Evolutionary conservation across 2,888 invertebrate species (phyloP).

Genomic region (Hyalella azteca): DNA sequence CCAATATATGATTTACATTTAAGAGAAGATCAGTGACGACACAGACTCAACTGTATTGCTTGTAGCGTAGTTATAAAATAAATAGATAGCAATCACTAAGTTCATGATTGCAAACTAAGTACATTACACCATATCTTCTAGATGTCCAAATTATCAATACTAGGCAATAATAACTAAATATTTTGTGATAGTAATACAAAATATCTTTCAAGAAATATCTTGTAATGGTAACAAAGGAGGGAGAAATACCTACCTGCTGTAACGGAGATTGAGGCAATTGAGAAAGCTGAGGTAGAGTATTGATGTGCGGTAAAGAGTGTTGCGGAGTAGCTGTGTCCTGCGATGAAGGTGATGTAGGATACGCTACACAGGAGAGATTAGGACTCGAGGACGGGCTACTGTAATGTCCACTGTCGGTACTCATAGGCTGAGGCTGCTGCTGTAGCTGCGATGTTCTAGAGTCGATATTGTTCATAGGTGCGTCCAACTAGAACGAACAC

Average conservation of each 20-base stretch:
- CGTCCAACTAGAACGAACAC: not conserved
- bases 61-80: no score
- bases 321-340: not conserved
- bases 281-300: not conserved
- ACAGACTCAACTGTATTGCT: no score
- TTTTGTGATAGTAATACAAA: no score
- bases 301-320: slow-evolving; percentile 15
- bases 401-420: slow-evolving; percentile 8
- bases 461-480: not conserved
- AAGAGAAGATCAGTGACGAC: no score
- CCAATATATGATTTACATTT: no score
- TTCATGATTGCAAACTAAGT: no score
- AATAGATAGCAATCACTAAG: no score
- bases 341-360: not conserved
- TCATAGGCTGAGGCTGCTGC: slow-evolving; percentile 4
- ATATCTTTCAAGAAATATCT: no score
- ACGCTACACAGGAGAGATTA: not conserved
- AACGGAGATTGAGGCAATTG: not conserved
- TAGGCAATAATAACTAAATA: no score
- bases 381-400: slow-evolving; percentile 11
- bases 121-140: no score
- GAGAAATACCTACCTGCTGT: slow-evolving; percentile 18
- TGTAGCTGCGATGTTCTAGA: slow-evolving; percentile 2
- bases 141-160: no score
- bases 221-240: no score